phyloP scores from a whole-genome alignment of 1,140 invertebrate species.

The Delia radicum region DNA sequence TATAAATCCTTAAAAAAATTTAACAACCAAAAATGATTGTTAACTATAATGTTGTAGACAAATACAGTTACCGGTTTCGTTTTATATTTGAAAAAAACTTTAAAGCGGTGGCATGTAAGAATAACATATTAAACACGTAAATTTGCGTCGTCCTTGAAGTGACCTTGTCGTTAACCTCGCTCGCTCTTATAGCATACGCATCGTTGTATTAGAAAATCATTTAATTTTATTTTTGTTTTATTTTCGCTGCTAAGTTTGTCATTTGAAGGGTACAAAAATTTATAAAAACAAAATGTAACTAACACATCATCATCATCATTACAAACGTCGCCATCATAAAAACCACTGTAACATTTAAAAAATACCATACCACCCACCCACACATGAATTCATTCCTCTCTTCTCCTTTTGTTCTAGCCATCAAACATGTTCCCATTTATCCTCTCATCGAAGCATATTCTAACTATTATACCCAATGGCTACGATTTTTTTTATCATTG shows the following conservation, averaged over 20 bases:
- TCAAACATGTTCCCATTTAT: too few relatives aligned
- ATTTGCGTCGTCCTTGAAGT: conserved; percentile 12
- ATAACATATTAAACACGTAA: conserved; percentile 6
- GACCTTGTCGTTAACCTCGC: conserved; percentile 20
- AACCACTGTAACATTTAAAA: conserved; percentile 19
- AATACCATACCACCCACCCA: neutral
- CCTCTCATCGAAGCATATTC: neutral
- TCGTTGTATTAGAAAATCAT: neutral
- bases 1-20: too few relatives aligned
- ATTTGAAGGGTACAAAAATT: neutral
- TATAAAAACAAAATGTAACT: neutral
- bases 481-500: neutral
- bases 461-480: neutral
- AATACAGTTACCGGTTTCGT: too few relatives aligned
- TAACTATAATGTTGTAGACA: too few relatives aligned
- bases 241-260: neutral
- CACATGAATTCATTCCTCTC: neutral
- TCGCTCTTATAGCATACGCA: neutral
- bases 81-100: too few relatives aligned
- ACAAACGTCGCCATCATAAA: neutral
- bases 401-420: neutral
- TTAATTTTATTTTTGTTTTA: neutral
- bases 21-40: too few relatives aligned
- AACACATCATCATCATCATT: conserved; percentile 9
- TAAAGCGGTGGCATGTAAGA: too few relatives aligned